phyloP scores from a whole-genome alignment of 2,113 vertebrate species.

The Gallinago jamesoni region DNA sequence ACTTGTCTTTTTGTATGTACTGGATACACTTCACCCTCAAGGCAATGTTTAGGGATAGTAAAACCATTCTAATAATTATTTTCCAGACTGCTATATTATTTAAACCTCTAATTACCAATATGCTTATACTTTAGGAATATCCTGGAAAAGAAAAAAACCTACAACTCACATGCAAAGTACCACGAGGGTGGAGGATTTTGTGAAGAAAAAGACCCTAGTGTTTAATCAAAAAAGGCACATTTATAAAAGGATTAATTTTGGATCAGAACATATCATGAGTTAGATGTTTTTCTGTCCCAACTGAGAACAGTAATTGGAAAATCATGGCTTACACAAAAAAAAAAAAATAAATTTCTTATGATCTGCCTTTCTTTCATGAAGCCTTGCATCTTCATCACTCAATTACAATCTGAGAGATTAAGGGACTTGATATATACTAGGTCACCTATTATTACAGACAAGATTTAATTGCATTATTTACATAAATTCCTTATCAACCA shows the following conservation, averaged over 20 bases:
- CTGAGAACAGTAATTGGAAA: constrained; percentile 73
- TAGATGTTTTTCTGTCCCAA: constrained; percentile 54
- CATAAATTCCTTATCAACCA: constrained; percentile 19
- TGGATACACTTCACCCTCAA: neutral
- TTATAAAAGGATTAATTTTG: constrained; percentile 66
- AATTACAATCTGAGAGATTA: constrained; percentile 61
- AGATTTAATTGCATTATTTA: constrained; percentile 61
- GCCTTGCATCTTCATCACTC: constrained; percentile 51
- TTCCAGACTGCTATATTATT: neutral
- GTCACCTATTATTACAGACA: constrained; percentile 57
- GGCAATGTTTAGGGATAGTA: neutral
- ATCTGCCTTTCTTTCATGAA: constrained; percentile 53
- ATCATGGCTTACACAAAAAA: constrained; percentile 53
- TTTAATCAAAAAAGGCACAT: constrained; percentile 59
- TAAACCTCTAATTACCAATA: neutral
- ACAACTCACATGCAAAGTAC: neutral
- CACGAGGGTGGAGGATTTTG: neutral
- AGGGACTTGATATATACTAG: constrained; percentile 35
- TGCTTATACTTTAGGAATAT: neutral
- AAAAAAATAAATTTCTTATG: constrained; percentile 57
- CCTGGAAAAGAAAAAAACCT: neutral
- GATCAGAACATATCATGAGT: constrained; percentile 20
- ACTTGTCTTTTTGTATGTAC: neutral
- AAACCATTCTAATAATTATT: neutral
- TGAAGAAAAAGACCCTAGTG: neutral